phyloP scores from a whole-genome alignment of 30 jellyfish, hydroid and myxozoan genomes.

The Chrysaora quinquecirrha region DNA sequence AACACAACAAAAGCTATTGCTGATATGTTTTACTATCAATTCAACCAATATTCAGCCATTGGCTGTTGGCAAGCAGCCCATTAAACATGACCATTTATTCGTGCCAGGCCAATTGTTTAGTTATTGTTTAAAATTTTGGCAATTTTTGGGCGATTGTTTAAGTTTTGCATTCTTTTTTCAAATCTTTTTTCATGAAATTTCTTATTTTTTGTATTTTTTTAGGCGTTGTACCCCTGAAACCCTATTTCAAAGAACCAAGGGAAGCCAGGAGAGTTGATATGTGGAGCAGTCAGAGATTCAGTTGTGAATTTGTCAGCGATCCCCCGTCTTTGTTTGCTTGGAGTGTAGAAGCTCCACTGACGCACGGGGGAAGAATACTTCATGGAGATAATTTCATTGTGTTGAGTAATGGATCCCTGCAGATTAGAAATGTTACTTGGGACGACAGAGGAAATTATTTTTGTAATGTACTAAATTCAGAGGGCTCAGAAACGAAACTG shows the following conservation, averaged over 20 bases:
- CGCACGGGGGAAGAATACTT: constrained; percentile 32
- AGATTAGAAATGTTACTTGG: constrained; percentile 69
- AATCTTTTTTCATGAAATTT: too few species aligned
- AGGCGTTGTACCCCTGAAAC: constrained; percentile 66
- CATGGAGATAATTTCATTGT: constrained; percentile 18
- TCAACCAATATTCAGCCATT: too few species aligned
- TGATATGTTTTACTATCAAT: too few species aligned
- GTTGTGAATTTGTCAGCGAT: constrained; percentile 47
- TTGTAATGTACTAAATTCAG: constrained; percentile 86
- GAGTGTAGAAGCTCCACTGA: constrained; percentile 46
- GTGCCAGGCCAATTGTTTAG: too few species aligned
- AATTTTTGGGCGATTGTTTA: too few species aligned
- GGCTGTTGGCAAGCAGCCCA: too few species aligned
- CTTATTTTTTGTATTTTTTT: not conserved
- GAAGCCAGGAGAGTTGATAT: constrained; percentile 44
- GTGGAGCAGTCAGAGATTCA: constrained; percentile 49
- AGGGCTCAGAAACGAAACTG: constrained; percentile 62
- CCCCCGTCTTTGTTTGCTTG: constrained; percentile 67
- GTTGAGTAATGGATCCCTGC: constrained; percentile 43
- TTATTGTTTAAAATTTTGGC: too few species aligned
- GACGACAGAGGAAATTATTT: constrained; percentile 75
- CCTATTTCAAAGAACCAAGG: constrained; percentile 34
- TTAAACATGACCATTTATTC: too few species aligned
- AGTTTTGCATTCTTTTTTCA: too few species aligned
- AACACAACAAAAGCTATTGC: too few species aligned